phyloP scores from a whole-genome alignment of 1,140 invertebrate genomes.

The Vollenhovia emeryi region DNA sequence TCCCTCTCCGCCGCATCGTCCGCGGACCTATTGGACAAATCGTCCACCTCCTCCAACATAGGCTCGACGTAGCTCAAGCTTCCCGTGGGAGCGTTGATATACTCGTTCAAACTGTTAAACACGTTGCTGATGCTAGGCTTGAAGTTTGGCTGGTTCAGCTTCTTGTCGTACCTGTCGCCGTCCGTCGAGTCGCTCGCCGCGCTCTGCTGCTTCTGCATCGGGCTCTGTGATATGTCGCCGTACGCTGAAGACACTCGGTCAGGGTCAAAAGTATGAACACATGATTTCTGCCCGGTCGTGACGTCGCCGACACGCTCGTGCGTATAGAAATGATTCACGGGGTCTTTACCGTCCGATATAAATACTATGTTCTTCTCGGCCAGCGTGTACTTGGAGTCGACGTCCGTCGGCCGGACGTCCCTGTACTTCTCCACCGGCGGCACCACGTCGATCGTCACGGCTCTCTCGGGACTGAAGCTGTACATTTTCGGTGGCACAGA shows the following conservation, averaged over 20 bases:
- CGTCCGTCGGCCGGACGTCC: slow-evolving; percentile 21
- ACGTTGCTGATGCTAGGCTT: slow-evolving; percentile 87
- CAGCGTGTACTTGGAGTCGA: slow-evolving; percentile 19
- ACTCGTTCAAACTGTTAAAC: slow-evolving; percentile 88
- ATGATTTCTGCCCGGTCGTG: slow-evolving; percentile 73
- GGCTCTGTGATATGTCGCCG: slow-evolving; percentile 79
- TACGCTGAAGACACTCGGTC: slow-evolving; percentile 72
- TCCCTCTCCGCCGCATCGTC: neutral
- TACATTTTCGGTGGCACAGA: slow-evolving; percentile 36
- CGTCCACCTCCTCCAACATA: slow-evolving; percentile 33
- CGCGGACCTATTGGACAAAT: neutral
- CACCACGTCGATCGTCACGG: slow-evolving; percentile 45
- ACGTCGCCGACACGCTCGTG: slow-evolving; percentile 64
- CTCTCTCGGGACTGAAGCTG: slow-evolving; percentile 62
- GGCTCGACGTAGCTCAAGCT: slow-evolving; percentile 72
- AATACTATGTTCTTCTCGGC: slow-evolving; percentile 18
- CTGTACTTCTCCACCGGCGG: slow-evolving; percentile 58
- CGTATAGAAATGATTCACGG: slow-evolving; percentile 77
- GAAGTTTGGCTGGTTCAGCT: slow-evolving; percentile 80
- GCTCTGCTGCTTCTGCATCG: slow-evolving; percentile 78
- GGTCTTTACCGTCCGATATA: slow-evolving; percentile 65
- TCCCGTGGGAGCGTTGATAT: slow-evolving; percentile 84
- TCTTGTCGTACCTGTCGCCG: slow-evolving; percentile 81
- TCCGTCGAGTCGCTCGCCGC: slow-evolving; percentile 73
- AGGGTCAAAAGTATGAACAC: slow-evolving; percentile 65